Conservation (phyloP, 2,888 invertebrate genomes). For the Dendrolimus pini region DNA sequence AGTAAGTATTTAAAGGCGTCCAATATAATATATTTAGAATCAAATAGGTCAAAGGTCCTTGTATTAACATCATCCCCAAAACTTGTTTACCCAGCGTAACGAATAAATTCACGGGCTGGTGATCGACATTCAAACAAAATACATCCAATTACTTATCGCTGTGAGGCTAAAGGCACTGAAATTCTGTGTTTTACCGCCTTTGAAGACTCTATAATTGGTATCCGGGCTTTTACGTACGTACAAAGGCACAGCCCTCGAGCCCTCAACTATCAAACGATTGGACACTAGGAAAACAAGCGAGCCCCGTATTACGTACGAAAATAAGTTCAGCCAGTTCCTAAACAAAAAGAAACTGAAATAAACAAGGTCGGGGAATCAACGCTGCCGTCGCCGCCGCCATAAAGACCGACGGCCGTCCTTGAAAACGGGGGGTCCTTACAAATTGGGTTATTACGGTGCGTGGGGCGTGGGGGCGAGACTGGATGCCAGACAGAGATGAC, state of each 20-base stretch:
- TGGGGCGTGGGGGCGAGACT: slow-evolving; percentile 63
- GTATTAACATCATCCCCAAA: slow-evolving; percentile 28
- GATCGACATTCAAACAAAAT: slow-evolving; percentile 48
- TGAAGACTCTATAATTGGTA: slow-evolving; percentile 47
- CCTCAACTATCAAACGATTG: slow-evolving; percentile 36
- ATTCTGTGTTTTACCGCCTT: slow-evolving; percentile 34
- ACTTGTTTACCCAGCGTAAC: slow-evolving; percentile 39
- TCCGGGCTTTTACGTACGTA: slow-evolving; percentile 20
- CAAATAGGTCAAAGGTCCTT: slow-evolving; percentile 24
- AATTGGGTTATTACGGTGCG: slow-evolving; percentile 76
- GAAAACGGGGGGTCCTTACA: slow-evolving; percentile 76
- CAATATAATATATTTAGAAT: slow-evolving; percentile 5
- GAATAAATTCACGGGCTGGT: slow-evolving; percentile 45
- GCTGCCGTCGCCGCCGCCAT: slow-evolving; percentile 74
- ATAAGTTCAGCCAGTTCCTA: slow-evolving; percentile 72
- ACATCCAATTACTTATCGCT: slow-evolving; percentile 51
- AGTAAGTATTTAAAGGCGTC: too few species aligned
- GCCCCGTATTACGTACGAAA: slow-evolving; percentile 56
- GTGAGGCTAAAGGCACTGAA: slow-evolving; percentile 37
- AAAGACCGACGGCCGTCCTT: slow-evolving; percentile 77
- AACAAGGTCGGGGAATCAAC: slow-evolving; percentile 76
- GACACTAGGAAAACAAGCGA: slow-evolving; percentile 47
- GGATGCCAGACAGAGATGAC: slow-evolving; percentile 44
- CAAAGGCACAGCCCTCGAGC: slow-evolving; percentile 32
- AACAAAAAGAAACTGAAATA: slow-evolving; percentile 77